phyloP scores from a whole-genome alignment of 2,113 vertebrate species.

The Xiphophorus hellerii region DNA sequence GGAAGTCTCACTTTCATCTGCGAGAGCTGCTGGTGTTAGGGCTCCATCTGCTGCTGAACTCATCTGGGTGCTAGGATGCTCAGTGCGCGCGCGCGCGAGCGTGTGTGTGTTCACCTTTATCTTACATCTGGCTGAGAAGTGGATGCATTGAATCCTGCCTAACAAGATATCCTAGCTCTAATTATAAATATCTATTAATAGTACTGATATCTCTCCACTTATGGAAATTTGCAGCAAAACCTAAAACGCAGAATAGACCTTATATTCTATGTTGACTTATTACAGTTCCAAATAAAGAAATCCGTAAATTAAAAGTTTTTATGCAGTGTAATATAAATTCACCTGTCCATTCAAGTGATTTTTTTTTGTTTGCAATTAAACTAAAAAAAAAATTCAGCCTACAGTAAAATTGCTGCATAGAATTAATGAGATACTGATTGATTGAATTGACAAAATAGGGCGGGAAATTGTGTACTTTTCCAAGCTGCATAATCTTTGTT shows the following conservation, averaged over 20 bases:
- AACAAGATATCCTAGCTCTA: background rate
- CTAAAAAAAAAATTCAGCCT: too few species aligned
- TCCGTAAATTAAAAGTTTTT: background rate
- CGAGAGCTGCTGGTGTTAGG: slow-evolving; percentile 45
- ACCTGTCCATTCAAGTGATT: too few species aligned
- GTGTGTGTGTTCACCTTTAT: background rate
- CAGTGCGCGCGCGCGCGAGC: background rate
- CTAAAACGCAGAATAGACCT: too few species aligned
- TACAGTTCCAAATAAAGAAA: background rate
- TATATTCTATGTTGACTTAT: too few species aligned
- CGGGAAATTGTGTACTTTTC: background rate
- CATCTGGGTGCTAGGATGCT: slow-evolving; percentile 22
- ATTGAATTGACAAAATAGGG: background rate
- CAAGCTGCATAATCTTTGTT: background rate
- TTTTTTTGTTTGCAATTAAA: too few species aligned
- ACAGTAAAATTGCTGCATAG: too few species aligned
- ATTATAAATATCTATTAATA: background rate
- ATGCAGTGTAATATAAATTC: background rate
- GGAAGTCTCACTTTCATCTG: slow-evolving; percentile 44
- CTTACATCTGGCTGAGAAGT: background rate
- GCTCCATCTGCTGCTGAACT: slow-evolving; percentile 76
- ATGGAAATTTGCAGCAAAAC: background rate
- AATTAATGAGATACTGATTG: too few species aligned
- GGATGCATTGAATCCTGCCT: background rate
- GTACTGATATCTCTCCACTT: background rate